These are phyloP conservation scores for Phaethornis superciliosus DNA, from an alignment of 2,113 vertebrate species.

Conservation along the genomic window DNA sequence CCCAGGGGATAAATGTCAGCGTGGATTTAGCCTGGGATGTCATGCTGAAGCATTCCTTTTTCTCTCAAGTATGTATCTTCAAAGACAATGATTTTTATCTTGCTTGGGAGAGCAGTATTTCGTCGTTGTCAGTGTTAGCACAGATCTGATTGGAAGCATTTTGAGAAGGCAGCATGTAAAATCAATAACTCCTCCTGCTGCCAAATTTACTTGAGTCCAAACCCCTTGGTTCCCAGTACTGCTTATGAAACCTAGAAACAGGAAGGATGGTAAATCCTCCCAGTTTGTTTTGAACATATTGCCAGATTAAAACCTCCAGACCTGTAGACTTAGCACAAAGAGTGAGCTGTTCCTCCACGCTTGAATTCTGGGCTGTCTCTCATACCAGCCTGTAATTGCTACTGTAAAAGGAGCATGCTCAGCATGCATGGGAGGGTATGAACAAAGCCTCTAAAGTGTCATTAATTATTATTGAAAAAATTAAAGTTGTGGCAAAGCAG, in stretches of 20 bases:
- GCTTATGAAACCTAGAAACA: not conserved
- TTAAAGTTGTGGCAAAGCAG: conserved; percentile 12
- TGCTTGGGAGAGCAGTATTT: not conserved
- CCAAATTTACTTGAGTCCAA: not conserved
- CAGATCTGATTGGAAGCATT: conserved; percentile 2
- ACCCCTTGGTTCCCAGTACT: not conserved
- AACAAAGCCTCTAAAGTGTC: not conserved
- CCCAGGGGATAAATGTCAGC: conserved; percentile 39
- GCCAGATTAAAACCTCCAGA: not conserved
- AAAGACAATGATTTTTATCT: not conserved
- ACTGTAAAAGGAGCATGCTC: not conserved
- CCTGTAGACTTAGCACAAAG: not conserved
- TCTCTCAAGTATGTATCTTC: not conserved
- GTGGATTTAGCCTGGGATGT: conserved; percentile 14
- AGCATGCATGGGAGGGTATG: not conserved
- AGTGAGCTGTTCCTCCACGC: not conserved
- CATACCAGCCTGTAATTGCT: not conserved
- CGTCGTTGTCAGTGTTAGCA: not conserved
- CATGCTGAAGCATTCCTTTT: not conserved
- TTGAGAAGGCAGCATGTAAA: not conserved
- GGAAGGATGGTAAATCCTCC: not conserved
- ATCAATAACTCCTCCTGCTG: not conserved
- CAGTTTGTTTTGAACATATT: not conserved
- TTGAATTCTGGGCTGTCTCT: not conserved
- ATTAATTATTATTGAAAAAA: not conserved